Percentiles rank a stretch among this genome's conserved stretches.
Evolutionary conservation across 2,888 invertebrate genomes (phyloP).

Genomic region (Andrena chrysosceles): DNA sequence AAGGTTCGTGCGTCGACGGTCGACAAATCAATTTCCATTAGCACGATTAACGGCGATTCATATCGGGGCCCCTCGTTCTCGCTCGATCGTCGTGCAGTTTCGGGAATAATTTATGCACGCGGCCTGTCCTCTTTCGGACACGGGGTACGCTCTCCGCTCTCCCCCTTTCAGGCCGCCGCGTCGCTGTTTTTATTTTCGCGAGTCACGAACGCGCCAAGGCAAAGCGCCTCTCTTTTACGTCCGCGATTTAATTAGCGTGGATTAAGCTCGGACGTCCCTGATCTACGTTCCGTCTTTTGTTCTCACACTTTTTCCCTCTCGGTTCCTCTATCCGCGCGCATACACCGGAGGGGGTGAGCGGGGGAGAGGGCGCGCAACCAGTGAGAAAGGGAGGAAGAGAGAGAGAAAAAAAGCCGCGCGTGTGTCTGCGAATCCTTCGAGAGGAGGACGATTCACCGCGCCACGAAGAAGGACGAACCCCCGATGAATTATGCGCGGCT

Average conservation of each 20-base stretch:
- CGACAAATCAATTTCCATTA: conserved; percentile 72
- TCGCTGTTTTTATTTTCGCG: conserved; percentile 63
- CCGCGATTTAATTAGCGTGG: conserved; percentile 73
- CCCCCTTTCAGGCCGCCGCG: conserved; percentile 35
- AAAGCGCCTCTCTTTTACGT: conserved; percentile 69
- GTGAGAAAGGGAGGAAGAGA: neutral
- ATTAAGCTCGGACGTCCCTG: conserved; percentile 70
- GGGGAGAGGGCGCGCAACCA: too few species aligned
- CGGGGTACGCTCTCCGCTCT: conserved; percentile 29
- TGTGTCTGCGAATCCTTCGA: conserved; percentile 56
- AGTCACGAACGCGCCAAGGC: conserved; percentile 71
- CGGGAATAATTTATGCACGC: conserved; percentile 70
- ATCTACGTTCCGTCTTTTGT: conserved; percentile 56
- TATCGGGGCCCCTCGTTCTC: conserved; percentile 44
- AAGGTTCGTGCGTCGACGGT: conserved; percentile 24
- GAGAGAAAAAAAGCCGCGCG: conserved; percentile 50
- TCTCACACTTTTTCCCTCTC: conserved; percentile 3
- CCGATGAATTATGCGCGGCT: conserved; percentile 67
- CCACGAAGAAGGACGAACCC: conserved; percentile 45
- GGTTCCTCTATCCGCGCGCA: neutral
- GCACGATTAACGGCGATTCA: conserved; percentile 72
- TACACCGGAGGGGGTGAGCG: neutral
- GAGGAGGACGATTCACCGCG: conserved; percentile 42
- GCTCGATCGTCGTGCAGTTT: conserved; percentile 57
- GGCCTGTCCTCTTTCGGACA: conserved; percentile 44